These are phyloP conservation scores for Malurus alboscapulatus DNA, from an alignment of 2,113 vertebrate species.

Conservation along the genomic window DNA sequence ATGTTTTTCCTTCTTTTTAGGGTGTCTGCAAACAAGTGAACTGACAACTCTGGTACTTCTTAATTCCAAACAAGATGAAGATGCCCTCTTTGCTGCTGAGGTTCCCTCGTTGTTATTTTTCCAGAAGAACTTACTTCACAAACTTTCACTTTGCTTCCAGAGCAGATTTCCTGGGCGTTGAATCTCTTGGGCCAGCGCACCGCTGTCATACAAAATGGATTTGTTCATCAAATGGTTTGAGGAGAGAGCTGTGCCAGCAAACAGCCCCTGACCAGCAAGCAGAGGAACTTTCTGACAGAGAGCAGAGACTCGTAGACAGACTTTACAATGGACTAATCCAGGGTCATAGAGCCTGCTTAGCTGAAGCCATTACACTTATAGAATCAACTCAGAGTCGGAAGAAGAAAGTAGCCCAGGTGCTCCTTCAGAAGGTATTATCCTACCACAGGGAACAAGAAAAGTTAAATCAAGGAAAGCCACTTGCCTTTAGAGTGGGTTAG, in stretches of 20 bases:
- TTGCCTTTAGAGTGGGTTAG: conserved; percentile 96
- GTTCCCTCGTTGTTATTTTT: background rate
- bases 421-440: conserved; percentile 90
- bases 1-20: conserved; percentile 19
- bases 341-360: conserved; percentile 88
- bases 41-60: background rate
- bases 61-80: conserved; percentile 59
- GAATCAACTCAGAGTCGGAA: conserved; percentile 91
- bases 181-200: background rate
- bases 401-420: conserved; percentile 88
- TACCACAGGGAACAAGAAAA: conserved; percentile 84
- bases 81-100: conserved; percentile 29
- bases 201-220: background rate
- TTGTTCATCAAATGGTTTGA: background rate
- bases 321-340: conserved; percentile 84
- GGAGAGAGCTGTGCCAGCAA: conserved; percentile 65
- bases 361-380: conserved; percentile 92
- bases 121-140: background rate
- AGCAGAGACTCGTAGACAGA: conserved; percentile 81
- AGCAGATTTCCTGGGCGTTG: background rate
- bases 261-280: conserved; percentile 53
- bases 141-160: background rate
- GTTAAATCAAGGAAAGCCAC: conserved; percentile 82
- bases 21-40: background rate
- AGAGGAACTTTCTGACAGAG: conserved; percentile 76